A percentile compares a stretch with the other conserved stretches of the same genome.
Evolutionary conservation across 1,140 invertebrate species (phyloP).

Genomic region (Grapholita molesta): DNA sequence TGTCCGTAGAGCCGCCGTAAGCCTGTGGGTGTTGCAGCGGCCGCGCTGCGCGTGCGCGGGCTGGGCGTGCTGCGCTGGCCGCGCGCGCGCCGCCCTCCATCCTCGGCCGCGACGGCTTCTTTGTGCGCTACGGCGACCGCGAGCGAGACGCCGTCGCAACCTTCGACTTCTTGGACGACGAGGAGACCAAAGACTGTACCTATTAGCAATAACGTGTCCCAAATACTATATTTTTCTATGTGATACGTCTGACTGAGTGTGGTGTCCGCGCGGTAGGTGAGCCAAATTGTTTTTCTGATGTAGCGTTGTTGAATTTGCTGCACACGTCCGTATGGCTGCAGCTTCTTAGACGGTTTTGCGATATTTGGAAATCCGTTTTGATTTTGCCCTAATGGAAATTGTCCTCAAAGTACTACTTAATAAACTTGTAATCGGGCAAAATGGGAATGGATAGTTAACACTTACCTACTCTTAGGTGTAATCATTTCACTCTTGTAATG

Average conservation of each 20-base stretch:
- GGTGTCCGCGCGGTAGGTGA: constrained; percentile 26
- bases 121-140: constrained; percentile 86
- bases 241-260: constrained; percentile 34
- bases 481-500: constrained; percentile 35
- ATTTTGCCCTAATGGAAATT: not conserved
- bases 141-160: constrained; percentile 87
- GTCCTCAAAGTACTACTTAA: not conserved
- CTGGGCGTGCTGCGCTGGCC: constrained; percentile 70
- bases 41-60: constrained; percentile 69
- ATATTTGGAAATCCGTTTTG: constrained; percentile 1
- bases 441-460: not conserved
- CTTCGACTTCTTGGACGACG: constrained; percentile 88
- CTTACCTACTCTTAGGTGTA: constrained; percentile 47
- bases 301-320: constrained; percentile 43
- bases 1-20: not conserved
- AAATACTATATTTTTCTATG: constrained; percentile 67
- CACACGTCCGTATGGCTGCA: constrained; percentile 55
- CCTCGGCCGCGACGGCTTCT: constrained; percentile 86
- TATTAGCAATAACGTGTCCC: constrained; percentile 41
- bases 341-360: constrained; percentile 50
- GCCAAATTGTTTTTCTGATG: constrained; percentile 45
- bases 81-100: constrained; percentile 81
- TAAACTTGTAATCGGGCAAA: not conserved
- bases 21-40: constrained; percentile 64
- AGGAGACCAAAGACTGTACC: constrained; percentile 69